A percentile compares a stretch with the other conserved stretches of the same genome.
Conservation (phyloP, 2,113 vertebrate genomes). For the Chaetodon auriga region DNA sequence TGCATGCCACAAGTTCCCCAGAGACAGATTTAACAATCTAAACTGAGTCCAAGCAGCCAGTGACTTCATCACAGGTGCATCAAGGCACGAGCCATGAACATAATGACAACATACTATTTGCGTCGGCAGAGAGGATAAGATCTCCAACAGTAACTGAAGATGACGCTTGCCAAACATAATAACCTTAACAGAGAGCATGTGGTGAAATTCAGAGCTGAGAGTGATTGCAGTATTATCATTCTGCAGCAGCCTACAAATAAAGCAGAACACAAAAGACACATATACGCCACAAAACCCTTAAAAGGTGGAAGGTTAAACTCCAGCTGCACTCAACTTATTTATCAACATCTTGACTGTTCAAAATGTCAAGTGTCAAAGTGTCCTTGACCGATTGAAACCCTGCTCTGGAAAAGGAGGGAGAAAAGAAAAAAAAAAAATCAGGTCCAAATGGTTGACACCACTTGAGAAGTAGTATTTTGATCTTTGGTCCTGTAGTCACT, state of each 20-base stretch:
- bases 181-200: background rate
- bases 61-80: background rate
- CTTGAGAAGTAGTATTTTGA: background rate
- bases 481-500: background rate
- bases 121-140: background rate
- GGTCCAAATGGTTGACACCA: background rate
- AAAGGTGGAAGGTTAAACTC: background rate
- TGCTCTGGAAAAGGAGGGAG: background rate
- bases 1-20: too few relatives aligned
- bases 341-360: background rate
- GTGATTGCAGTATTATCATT: background rate
- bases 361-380: background rate
- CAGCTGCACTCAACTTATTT: background rate
- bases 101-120: background rate
- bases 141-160: background rate
- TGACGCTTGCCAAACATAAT: too few relatives aligned
- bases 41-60: background rate
- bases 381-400: slow-evolving; percentile 6
- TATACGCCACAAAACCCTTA: background rate
- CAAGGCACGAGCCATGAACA: too few relatives aligned
- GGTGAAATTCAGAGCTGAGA: background rate
- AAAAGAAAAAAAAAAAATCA: background rate
- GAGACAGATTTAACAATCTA: too few relatives aligned
- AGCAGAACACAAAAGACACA: background rate
- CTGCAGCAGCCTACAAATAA: background rate